Evolutionary conservation across 2,888 invertebrate genomes (phyloP), one percentile per base, ranked within the genome.

Genomic region (Caenorhabditis zanzibari): DNA sequence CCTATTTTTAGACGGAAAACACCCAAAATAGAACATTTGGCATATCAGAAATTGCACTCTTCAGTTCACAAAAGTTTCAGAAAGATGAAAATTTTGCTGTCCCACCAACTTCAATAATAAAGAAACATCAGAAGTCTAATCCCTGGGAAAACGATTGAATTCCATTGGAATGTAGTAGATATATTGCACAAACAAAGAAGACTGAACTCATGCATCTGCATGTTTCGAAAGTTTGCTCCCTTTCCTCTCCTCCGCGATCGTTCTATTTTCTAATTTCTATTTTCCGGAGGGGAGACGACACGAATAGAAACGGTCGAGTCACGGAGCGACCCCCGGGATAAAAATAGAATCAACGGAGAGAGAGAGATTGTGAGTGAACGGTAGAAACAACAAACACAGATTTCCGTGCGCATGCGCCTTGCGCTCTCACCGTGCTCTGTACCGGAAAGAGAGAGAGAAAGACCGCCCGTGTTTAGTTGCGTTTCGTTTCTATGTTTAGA

Each of bases 251-350:
- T 52, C 66, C 63, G 38, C 38, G 19, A n/a, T 68, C 52, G 71
- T 71, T 71, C 71, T 47, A 71, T 58, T 52, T 68, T 68, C 68
- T 54, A 68, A 68, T 54, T 68, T 54, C 54, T 47, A 26, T 58
- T 58, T 71, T 58, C 47, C 58, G 58, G 35, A 52, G 35, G 19
- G 38, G 32, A 35, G 69, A 56, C 41, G 69, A 59, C 71, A 59
- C 71, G 71, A 71, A 71, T 71, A 71, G 71, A 71, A 71, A 71
- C 71, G 71, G 58, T 71, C 71, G 58, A 59, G 71, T 71, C 71
- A 71, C 71, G 71, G 71, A 71, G 71, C 58, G 71, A 54, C 47
- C 59, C 19, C 58, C 44, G 61, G 63, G 63, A 61, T 73, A 73
- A 73, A 73, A 73, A 73, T 73, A 73, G 73, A 73, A 63, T 41